Conservation (phyloP, 2,113 vertebrate genomes). For the Varanus salvator region DNA sequence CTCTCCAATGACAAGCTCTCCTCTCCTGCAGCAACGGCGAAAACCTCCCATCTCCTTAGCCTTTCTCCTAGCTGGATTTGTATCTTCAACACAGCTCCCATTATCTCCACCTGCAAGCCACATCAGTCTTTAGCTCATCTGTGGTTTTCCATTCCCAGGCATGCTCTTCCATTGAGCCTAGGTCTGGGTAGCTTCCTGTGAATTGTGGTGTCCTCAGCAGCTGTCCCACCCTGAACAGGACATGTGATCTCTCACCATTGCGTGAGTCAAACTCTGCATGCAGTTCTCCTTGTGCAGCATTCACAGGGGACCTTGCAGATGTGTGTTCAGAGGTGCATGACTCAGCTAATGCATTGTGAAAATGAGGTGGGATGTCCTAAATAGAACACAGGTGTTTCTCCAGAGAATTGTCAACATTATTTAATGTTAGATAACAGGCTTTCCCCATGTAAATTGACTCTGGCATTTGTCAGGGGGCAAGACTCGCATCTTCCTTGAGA, state of each 20-base stretch:
- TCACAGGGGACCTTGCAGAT: constrained; percentile 27
- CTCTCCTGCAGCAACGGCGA: background rate
- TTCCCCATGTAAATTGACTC: constrained; percentile 35
- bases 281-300: constrained; percentile 7
- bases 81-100: background rate
- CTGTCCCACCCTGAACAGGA: no score
- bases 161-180: background rate
- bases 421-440: constrained; percentile 49
- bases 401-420: constrained; percentile 43
- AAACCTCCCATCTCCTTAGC: background rate
- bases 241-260: background rate
- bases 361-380: constrained; percentile 52
- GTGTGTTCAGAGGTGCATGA: constrained; percentile 44
- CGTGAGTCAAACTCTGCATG: background rate
- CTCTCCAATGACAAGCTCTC: no score
- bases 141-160: background rate
- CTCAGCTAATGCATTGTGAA: constrained; percentile 60
- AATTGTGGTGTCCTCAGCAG: background rate
- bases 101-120: background rate
- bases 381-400: constrained; percentile 62
- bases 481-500: background rate
- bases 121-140: background rate
- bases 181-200: background rate
- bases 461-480: constrained; percentile 8
- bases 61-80: background rate